phyloP scores from a whole-genome alignment of 2,888 invertebrate species.

The Euclidia mi region DNA sequence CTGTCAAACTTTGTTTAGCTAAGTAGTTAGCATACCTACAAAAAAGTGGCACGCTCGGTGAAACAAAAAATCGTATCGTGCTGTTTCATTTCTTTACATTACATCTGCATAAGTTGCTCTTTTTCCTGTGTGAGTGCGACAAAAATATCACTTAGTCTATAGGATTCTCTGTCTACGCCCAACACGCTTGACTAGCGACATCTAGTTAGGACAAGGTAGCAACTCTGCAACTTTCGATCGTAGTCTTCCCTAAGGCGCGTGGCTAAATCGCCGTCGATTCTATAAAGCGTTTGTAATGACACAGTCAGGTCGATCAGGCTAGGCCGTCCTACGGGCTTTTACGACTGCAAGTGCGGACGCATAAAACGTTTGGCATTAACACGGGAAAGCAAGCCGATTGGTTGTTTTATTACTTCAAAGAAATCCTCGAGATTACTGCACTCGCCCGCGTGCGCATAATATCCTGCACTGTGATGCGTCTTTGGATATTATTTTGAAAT shows the following conservation, averaged over 20 bases:
- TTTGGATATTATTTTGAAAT: conserved; percentile 5
- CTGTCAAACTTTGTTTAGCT: no score
- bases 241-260: neutral
- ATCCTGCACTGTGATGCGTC: conserved; percentile 9
- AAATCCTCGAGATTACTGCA: conserved; percentile 62
- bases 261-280: conserved; percentile 30
- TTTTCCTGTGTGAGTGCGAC: no score
- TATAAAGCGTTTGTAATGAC: conserved; percentile 34
- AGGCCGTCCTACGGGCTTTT: conserved; percentile 55
- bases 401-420: conserved; percentile 73
- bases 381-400: conserved; percentile 66
- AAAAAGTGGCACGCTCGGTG: no score
- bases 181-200: no score
- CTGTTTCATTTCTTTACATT: no score
- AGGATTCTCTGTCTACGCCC: no score
- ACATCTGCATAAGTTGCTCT: no score
- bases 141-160: no score
- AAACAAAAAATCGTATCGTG: no score
- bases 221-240: conserved; percentile 8
- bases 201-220: conserved; percentile 1
- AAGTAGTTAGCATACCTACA: no score
- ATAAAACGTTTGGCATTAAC: conserved; percentile 71
- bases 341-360: conserved; percentile 71
- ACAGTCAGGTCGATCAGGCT: conserved; percentile 35
- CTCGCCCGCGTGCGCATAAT: conserved; percentile 21